Evolutionary conservation across 2,113 vertebrate genomes (phyloP).

Genomic region (Hippocampus mohnikei): DNA sequence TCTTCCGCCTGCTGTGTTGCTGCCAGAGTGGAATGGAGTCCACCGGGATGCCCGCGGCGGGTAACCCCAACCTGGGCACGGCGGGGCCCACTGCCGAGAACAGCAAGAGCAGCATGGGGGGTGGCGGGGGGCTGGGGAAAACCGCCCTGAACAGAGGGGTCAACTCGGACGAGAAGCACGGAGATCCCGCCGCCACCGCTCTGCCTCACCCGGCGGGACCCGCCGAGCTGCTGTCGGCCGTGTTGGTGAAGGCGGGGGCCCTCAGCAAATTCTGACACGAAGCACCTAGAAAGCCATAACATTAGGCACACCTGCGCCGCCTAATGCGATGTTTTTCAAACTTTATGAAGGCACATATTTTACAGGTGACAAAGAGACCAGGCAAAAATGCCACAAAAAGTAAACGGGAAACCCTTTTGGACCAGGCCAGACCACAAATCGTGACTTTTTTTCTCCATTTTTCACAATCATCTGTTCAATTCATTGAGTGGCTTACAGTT

Average conservation of each 20-base stretch:
- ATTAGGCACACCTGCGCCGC: not conserved
- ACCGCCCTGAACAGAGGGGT: slow-evolving; percentile 36
- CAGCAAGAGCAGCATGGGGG: slow-evolving; percentile 69
- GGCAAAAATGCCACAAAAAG: not conserved
- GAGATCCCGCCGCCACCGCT: slow-evolving; percentile 40
- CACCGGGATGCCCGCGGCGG: slow-evolving; percentile 25
- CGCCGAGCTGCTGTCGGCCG: slow-evolving; percentile 69
- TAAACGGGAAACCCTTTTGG: too few relatives aligned
- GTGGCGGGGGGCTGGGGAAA: slow-evolving; percentile 40
- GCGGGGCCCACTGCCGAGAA: slow-evolving; percentile 68
- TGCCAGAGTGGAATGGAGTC: slow-evolving; percentile 52
- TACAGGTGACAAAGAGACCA: not conserved
- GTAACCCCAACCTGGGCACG: slow-evolving; percentile 53
- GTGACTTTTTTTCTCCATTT: not conserved
- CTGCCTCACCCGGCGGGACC: slow-evolving; percentile 57
- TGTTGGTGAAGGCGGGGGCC: slow-evolving; percentile 71
- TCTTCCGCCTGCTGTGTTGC: slow-evolving; percentile 71
- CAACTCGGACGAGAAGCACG: slow-evolving; percentile 57
- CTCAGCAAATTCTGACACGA: slow-evolving; percentile 67
- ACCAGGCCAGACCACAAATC: not conserved
- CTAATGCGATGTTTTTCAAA: not conserved
- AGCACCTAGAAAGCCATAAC: slow-evolving; percentile 15
- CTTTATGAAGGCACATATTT: not conserved
- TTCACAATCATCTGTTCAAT: too few relatives aligned
- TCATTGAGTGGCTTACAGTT: too few relatives aligned